phyloP scores from a whole-genome alignment of 2,888 invertebrate species.

The Ceramica pisi region DNA sequence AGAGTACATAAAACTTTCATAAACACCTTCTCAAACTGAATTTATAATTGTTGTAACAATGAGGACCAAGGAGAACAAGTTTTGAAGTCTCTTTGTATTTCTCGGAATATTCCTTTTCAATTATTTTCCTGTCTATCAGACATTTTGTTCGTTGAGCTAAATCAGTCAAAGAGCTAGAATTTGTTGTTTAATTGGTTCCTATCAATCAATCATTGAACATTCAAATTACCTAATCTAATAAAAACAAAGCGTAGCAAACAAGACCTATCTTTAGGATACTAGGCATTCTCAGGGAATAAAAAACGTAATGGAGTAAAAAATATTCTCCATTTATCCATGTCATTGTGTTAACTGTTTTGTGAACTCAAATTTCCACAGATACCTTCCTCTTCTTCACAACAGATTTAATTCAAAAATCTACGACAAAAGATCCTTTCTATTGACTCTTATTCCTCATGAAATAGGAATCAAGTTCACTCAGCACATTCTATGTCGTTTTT shows the following conservation, averaged over 20 bases:
- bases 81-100: conserved; percentile 9
- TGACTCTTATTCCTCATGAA: conserved; percentile 64
- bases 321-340: conserved; percentile 61
- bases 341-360: conserved; percentile 67
- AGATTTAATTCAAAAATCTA: conserved; percentile 71
- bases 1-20: conserved; percentile 63
- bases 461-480: conserved; percentile 74
- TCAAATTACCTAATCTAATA: background rate
- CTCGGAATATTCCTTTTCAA: conserved; percentile 23
- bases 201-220: background rate
- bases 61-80: conserved; percentile 8
- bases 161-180: background rate
- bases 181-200: background rate
- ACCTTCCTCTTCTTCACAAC: conserved; percentile 69
- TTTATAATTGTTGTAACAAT: conserved; percentile 65
- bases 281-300: conserved; percentile 9
- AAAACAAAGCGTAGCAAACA: background rate
- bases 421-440: conserved; percentile 65
- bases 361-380: conserved; percentile 63
- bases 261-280: background rate
- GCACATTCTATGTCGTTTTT: conserved; percentile 74
- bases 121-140: conserved; percentile 5
- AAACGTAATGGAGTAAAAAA: conserved; percentile 45
- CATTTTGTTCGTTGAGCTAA: conserved; percentile 1
- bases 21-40: conserved; percentile 61